Evolutionary conservation across 2,888 invertebrate genomes (phyloP).

Genomic region (Reticulitermes lucifugus): DNA sequence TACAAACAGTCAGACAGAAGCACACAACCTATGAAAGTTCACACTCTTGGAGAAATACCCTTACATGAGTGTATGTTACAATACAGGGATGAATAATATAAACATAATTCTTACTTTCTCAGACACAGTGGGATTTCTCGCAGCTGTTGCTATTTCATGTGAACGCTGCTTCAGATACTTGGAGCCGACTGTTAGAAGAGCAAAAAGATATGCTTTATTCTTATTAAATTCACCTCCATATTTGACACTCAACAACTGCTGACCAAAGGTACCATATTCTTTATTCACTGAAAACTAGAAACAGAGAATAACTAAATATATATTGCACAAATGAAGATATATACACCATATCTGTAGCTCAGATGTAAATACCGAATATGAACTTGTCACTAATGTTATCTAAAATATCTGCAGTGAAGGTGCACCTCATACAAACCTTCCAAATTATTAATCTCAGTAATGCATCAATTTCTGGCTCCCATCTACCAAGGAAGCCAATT

Average conservation of each 20-base stretch:
- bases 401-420: background rate
- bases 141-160: conserved; percentile 24
- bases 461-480: conserved; percentile 78
- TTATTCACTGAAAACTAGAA: conserved; percentile 72
- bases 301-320: background rate
- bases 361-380: too few species aligned
- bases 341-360: background rate
- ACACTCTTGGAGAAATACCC: too few species aligned
- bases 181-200: conserved; percentile 54
- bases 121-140: background rate
- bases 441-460: conserved; percentile 76
- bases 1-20: too few species aligned
- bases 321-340: background rate
- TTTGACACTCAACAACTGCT: conserved; percentile 81
- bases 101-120: conserved; percentile 40
- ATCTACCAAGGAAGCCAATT: conserved; percentile 67
- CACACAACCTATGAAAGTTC: too few species aligned
- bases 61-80: too few species aligned
- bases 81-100: too few species aligned
- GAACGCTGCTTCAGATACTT: conserved; percentile 54
- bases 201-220: conserved; percentile 53
- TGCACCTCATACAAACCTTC: conserved; percentile 60
- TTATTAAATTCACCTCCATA: conserved; percentile 67
- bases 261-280: conserved; percentile 82
- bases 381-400: too few species aligned